Percentiles rank a stretch among this genome's conserved stretches.
These are phyloP conservation scores for Halictus quadricinctus DNA, from an alignment of 2,888 invertebrate species.

Conservation along the genomic window DNA sequence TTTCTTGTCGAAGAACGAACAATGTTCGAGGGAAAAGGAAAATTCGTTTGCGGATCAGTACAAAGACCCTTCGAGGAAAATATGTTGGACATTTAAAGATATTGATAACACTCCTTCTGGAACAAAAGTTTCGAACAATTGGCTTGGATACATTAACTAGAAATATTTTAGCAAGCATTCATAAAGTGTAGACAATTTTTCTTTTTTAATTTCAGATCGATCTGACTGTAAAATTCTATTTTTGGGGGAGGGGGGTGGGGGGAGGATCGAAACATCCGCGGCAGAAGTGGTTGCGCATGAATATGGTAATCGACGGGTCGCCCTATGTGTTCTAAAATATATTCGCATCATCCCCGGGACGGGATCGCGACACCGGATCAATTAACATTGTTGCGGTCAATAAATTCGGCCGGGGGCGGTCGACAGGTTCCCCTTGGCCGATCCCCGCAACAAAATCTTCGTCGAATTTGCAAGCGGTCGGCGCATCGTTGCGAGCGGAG, in stretches of 20 bases:
- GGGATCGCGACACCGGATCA: conserved; percentile 5
- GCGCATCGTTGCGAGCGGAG: conserved; percentile 56
- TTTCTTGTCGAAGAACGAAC: too few relatives aligned
- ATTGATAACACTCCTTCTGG: neutral
- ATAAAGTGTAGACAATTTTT: neutral
- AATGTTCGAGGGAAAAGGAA: too few relatives aligned
- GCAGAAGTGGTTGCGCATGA: neutral
- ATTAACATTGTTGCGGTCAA: conserved; percentile 36
- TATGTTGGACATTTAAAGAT: too few relatives aligned
- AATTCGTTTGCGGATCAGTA: too few relatives aligned
- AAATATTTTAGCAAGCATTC: too few relatives aligned
- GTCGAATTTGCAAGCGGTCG: conserved; percentile 61
- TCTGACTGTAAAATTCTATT: neutral
- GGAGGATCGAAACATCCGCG: neutral
- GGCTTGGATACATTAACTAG: neutral
- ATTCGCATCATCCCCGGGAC: neutral
- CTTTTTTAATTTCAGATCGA: too few relatives aligned
- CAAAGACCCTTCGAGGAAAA: too few relatives aligned
- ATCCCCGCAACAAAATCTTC: conserved; percentile 43
- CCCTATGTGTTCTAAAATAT: neutral
- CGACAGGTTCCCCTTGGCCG: conserved; percentile 29
- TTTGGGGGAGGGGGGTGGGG: accelerated
- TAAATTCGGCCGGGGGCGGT: conserved; percentile 22
- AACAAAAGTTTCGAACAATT: too few relatives aligned
- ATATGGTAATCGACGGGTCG: neutral